These are phyloP conservation scores for Episyrphus balteatus DNA, from an alignment of 1,140 invertebrate genomes.

Conservation along the genomic window DNA sequence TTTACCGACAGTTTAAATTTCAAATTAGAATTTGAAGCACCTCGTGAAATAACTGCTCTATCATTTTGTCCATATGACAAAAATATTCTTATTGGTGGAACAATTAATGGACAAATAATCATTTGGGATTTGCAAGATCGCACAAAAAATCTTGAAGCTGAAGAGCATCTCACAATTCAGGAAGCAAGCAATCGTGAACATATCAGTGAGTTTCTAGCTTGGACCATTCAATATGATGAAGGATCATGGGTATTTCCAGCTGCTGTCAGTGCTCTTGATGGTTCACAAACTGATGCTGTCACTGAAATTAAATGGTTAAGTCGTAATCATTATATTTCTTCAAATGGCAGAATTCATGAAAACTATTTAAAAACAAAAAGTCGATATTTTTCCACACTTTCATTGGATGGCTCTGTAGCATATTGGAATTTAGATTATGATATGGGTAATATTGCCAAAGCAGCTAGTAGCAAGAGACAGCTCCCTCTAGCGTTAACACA, in stretches of 20 bases:
- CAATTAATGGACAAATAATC: conserved; percentile 56
- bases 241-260: conserved; percentile 45
- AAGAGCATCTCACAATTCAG: conserved; percentile 47
- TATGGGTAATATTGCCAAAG: conserved; percentile 7
- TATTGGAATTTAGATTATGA: conserved; percentile 55
- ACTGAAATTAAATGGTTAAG: conserved; percentile 55
- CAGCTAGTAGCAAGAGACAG: conserved; percentile 13
- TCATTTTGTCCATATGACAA: conserved; percentile 56
- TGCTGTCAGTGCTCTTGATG: conserved; percentile 46
- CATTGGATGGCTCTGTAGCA: conserved; percentile 52
- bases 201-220: conserved; percentile 52
- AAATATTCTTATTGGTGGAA: conserved; percentile 58
- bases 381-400: conserved; percentile 51
- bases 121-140: conserved; percentile 62
- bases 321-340: conserved; percentile 44
- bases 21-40: conserved; percentile 55
- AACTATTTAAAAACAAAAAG: conserved; percentile 34
- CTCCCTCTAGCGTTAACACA: conserved; percentile 43
- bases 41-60: conserved; percentile 49
- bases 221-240: conserved; percentile 51
- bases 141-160: conserved; percentile 49
- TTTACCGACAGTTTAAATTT: conserved; percentile 55
- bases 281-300: conserved; percentile 50
- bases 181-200: conserved; percentile 48
- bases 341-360: conserved; percentile 44